Base-by-base conservation (phyloP, 1,140 invertebrate species). In the Eupeodes corollae region DNA sequence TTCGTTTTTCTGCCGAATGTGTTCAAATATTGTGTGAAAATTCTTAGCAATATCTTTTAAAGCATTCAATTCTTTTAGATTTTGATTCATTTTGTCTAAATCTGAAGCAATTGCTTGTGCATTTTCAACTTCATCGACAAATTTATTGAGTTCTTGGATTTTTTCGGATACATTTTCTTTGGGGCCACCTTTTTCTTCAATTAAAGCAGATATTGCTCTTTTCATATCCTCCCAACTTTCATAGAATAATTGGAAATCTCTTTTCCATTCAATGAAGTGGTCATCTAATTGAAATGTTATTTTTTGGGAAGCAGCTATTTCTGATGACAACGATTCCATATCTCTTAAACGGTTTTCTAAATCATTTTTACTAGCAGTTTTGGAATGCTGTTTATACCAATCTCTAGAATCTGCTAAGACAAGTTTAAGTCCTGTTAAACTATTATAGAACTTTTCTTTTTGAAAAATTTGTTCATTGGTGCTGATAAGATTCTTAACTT, bases 61-160 rank as follows among this genome's bases (percentile, higher is more conserved):
- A 39, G 56, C 47, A 40, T 62, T 67, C 11, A 75, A 53, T 31
- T 64, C 50, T 5, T 68, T 56, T n/a, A 73, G 58, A 21, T 70
- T 67, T 18, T 48, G 48, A 26, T 64, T 58, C 68, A 73, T 73
- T 1, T 59, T 50, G 3, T 67, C 59, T 34, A 57, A 57, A 13
- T 72, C 58, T 2, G 70, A 69, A 14, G 75, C 67, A 46, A 80
- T 74, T 2, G 75, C 74, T 48, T 77, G 72, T 40, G 71, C 69
- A 3, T 54, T 48, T 1, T 66, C 56, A 5, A 73, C 67, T 35
- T 68, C 63, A 3, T 51, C 44, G 10, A 73, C 64, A 40, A 74
- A 68, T 11, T 61, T 52, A 18, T 66, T 55, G 5, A 67, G 19
- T 12, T 53, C 40, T 21, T 53, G 42, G 6, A 63, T 5, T 9